Evolutionary conservation across 2,888 invertebrate species (phyloP).

Genomic region (Sarcophaga subvicina): DNA sequence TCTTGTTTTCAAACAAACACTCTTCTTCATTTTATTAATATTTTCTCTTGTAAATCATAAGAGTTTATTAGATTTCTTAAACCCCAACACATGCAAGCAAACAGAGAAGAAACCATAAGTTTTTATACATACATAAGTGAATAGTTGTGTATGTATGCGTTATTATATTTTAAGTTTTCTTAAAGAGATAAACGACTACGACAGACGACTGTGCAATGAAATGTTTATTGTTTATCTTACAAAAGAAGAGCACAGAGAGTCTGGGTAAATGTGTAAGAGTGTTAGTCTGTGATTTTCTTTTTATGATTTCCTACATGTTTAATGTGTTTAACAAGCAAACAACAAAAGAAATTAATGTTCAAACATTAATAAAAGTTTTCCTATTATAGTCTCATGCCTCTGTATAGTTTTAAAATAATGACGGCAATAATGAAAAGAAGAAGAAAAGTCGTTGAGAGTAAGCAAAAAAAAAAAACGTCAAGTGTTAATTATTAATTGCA

Average conservation of each 20-base stretch:
- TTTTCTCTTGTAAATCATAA: conserved; percentile 40
- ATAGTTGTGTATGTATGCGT: no score
- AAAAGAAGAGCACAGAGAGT: not conserved
- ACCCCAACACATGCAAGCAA: not conserved
- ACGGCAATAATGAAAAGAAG: not conserved
- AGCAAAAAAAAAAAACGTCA: not conserved
- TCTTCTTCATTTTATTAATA: not conserved
- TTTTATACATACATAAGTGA: no score
- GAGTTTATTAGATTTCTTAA: conserved; percentile 37
- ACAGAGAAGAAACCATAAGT: not conserved
- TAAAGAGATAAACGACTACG: no score
- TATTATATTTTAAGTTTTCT: no score
- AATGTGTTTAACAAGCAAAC: conserved; percentile 31
- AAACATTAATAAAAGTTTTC: conserved; percentile 73
- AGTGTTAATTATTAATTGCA: conserved; percentile 33
- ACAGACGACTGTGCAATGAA: not conserved
- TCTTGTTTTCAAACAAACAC: no score
- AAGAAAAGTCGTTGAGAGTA: not conserved
- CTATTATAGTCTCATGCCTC: conserved; percentile 55
- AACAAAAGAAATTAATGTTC: conserved; percentile 73
- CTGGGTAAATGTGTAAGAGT: not conserved
- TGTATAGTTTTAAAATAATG: conserved; percentile 1
- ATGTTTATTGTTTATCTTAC: not conserved
- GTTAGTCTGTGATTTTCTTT: not conserved
- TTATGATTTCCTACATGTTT: conserved; percentile 8